Evolutionary conservation across 1,140 invertebrate genomes (phyloP).

Genomic region (Neodiprion lecontei): DNA sequence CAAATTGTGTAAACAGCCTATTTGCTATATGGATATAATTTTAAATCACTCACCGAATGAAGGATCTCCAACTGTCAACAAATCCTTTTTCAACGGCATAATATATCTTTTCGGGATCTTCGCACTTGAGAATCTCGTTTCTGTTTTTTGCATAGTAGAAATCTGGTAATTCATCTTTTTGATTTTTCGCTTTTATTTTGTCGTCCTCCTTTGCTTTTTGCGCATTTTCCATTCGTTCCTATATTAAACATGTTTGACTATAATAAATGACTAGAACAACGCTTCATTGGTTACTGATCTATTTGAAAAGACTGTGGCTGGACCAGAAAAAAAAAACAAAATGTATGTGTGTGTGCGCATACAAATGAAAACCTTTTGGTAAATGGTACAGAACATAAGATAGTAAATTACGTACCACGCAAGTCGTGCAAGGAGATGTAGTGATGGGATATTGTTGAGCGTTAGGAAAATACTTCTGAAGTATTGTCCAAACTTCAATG

Average conservation of each 20-base stretch:
- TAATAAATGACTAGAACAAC: neutral
- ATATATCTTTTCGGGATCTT: conserved; percentile 35
- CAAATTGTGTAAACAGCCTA: too few relatives aligned
- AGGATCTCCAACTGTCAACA: conserved; percentile 51
- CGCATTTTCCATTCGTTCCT: conserved; percentile 49
- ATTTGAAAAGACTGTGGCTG: neutral
- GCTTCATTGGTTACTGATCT: neutral
- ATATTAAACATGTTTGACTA: conserved; percentile 9
- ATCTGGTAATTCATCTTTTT: conserved; percentile 51
- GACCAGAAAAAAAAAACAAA: neutral
- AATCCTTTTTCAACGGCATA: conserved; percentile 54
- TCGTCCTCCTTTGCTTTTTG: conserved; percentile 52
- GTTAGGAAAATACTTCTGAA: conserved; percentile 65
- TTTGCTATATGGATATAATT: neutral
- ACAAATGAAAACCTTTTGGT: neutral
- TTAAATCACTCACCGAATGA: conserved; percentile 49
- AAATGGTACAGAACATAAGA: neutral
- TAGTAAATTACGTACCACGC: conserved; percentile 50
- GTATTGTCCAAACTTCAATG: conserved; percentile 61
- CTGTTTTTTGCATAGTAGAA: conserved; percentile 50
- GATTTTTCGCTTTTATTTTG: conserved; percentile 52
- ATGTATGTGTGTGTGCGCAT: neutral
- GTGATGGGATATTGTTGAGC: conserved; percentile 56
- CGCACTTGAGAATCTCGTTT: conserved; percentile 42
- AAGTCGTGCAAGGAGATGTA: conserved; percentile 56